Evolutionary conservation across 2,888 invertebrate genomes (phyloP).

Genomic region (Dasysyrphus tricinctus): DNA sequence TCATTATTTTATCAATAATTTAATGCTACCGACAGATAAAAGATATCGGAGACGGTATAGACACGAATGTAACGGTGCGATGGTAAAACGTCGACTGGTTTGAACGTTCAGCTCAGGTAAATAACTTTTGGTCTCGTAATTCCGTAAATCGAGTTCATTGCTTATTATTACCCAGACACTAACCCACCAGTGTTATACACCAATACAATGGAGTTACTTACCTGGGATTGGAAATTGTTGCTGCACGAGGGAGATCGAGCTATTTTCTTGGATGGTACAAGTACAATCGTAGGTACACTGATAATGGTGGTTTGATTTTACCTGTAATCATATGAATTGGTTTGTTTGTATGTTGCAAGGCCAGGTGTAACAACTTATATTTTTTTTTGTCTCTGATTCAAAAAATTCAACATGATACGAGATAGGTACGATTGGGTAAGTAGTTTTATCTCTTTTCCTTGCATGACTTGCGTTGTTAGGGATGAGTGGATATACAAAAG

Average conservation of each 20-base stretch:
- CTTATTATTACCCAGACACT: conserved; percentile 61
- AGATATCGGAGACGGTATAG: conserved; percentile 28
- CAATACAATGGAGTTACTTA: conserved; percentile 56
- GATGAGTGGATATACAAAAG: conserved; percentile 42
- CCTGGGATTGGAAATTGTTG: conserved; percentile 56
- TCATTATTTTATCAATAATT: conserved; percentile 35
- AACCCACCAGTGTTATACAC: conserved; percentile 46
- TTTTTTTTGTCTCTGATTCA: conserved; percentile 9
- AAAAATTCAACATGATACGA: conserved; percentile 10
- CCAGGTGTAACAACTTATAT: conserved; percentile 67
- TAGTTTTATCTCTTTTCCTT: conserved; percentile 60
- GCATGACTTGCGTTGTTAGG: conserved; percentile 57
- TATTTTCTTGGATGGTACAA: conserved; percentile 16
- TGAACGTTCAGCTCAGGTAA: conserved; percentile 55
- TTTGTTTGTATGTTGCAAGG: conserved; percentile 60
- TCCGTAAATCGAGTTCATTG: conserved; percentile 67
- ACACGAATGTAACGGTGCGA: conserved; percentile 69
- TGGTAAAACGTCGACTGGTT: conserved; percentile 74
- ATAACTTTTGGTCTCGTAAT: conserved; percentile 69
- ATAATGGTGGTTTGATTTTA: conserved; percentile 57
- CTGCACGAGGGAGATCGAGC: conserved; percentile 43
- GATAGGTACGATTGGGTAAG: conserved; percentile 10
- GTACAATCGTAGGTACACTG: conserved; percentile 8
- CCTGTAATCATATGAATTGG: conserved; percentile 63
- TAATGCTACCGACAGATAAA: conserved; percentile 43